Evolutionary conservation across 2,797 vertebrate species (phyloP), one percentile per base, ranked within the genome.

Genomic region (Sebastes steindachneri): DNA sequence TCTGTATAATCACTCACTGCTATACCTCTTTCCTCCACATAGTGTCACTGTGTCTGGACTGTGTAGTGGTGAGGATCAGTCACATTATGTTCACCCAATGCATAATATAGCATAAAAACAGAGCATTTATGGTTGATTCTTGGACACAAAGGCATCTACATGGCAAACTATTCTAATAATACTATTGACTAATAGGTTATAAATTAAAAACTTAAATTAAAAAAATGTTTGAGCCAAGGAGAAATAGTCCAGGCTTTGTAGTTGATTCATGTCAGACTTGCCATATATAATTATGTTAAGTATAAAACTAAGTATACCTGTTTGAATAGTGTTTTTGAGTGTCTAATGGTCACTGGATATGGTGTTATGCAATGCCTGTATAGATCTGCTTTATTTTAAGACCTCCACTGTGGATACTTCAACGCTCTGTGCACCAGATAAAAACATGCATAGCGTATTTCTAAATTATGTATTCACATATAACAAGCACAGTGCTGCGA

Each of bases 381-480:
- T 17, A 62, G 19, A 67, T 53, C 28, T 26, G 37, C 25, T 58
- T 68, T 53, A 59, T 70, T 72, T 37, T n/a, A 58, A 25, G 25
- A 26, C 41, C 54, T 68, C 58, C n/a, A 31, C 65, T 41, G 69
- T 53, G 48, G 25, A 74, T 26, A 58, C 48, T 57, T 73, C 4
- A 60, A 3, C 9, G 4, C 68, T 70, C 68, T 69, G 64, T 64
- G 77, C 58, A 53, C 35, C 53, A 28, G 70, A 81, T 26, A 58
- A 85, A 83, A 79, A 65, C 25, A 77, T 25, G 55, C 41, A 59
- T 51, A 23, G 12, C 64, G 69, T 60, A 66, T 75, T 77, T 74
- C 63, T 87, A 68, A 90, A 89, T 93, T 76, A 90, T 92, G 80
- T 58, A 90, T 89, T 76, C 72, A 74, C 63, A 69, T 75, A 77